Evolutionary conservation across 1,140 invertebrate species (phyloP).

Genomic region (Bombyx mori): ASM3026992v2 NC_085110.1:12925501-12926000

Average conservation of each 20-base stretch:
- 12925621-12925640: conserved; percentile 81
- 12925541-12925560: conserved; percentile 88
- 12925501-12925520: conserved; percentile 95
- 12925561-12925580: conserved; percentile 88
- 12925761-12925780: background rate
- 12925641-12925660: conserved; percentile 96
- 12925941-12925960: conserved; percentile 95
- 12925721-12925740: conserved; percentile 75
- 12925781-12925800: conserved; percentile 71
- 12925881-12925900: conserved; percentile 89
- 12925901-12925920: conserved; percentile 86
- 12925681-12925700: conserved; percentile 96
- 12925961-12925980: conserved; percentile 95
- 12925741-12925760: background rate
- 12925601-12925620: conserved; percentile 85
- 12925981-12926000: conserved; percentile 89
- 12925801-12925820: conserved; percentile 90
- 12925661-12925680: conserved; percentile 90
- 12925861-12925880: conserved; percentile 92
- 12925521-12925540: conserved; percentile 93
- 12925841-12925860: conserved; percentile 82
- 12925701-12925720: conserved; percentile 93
- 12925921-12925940: conserved; percentile 82
- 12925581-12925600: conserved; percentile 95
- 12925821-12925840: conserved; percentile 84